phyloP scores from a whole-genome alignment of 2,888 invertebrate genomes.

The Schrankia costaestrigalis region DNA sequence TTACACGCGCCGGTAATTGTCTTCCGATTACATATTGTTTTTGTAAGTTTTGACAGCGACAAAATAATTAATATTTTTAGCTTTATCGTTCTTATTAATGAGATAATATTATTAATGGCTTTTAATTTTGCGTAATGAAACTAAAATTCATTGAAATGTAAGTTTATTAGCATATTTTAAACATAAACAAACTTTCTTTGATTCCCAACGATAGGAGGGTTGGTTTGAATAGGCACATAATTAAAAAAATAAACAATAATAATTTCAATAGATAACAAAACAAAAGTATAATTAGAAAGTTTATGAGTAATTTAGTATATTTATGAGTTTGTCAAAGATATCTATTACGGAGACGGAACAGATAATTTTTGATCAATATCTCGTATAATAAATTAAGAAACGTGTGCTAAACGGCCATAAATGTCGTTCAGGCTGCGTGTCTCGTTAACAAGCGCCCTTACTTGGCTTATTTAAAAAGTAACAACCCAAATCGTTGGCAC shows the following conservation, averaged over 20 bases:
- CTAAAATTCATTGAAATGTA: too few species aligned
- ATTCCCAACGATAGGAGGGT: too few species aligned
- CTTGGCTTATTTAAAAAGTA: constrained; percentile 74
- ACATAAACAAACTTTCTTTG: too few species aligned
- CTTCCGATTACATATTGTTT: constrained; percentile 19
- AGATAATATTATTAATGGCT: too few species aligned
- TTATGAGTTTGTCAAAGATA: background rate
- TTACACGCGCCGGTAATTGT: constrained; percentile 25
- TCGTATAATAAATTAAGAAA: constrained; percentile 18
- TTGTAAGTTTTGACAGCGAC: constrained; percentile 27
- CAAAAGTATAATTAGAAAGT: too few species aligned
- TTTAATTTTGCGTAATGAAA: too few species aligned
- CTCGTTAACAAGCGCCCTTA: constrained; percentile 65
- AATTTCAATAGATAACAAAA: too few species aligned
- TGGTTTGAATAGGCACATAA: too few species aligned
- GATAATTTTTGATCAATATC: constrained; percentile 8
- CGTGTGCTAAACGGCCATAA: constrained; percentile 38
- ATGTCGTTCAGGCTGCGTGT: constrained; percentile 48
- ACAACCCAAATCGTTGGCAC: constrained; percentile 71
- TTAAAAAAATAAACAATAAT: too few species aligned
- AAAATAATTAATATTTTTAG: constrained; percentile 18
- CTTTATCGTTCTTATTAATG: background rate
- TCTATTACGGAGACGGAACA: constrained; percentile 1
- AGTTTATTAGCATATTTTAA: too few species aligned
- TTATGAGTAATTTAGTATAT: too few species aligned